phyloP scores from a whole-genome alignment of 2,113 vertebrate species.

The Lepisosteus oculatus region DNA sequence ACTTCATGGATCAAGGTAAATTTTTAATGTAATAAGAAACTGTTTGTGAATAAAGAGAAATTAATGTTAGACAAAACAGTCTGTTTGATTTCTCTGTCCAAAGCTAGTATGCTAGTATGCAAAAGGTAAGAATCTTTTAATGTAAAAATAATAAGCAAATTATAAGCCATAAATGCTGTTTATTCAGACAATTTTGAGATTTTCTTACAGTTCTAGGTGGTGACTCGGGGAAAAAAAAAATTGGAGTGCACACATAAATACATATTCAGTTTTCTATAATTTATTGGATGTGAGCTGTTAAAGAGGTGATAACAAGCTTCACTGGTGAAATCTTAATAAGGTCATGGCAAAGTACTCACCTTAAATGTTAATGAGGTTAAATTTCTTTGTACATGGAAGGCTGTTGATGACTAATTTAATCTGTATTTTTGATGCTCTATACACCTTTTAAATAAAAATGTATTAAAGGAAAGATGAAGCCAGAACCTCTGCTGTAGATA shows the following conservation, averaged over 20 bases:
- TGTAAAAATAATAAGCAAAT: too few species aligned
- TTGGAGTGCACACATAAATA: background rate
- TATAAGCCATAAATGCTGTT: too few species aligned
- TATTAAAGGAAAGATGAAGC: background rate
- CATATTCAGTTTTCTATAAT: background rate
- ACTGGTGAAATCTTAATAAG: conserved; percentile 14
- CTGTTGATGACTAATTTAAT: background rate
- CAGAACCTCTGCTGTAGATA: background rate
- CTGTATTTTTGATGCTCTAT: background rate
- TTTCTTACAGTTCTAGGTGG: too few species aligned
- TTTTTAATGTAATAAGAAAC: too few species aligned
- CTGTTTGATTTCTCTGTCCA: too few species aligned
- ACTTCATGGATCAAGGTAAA: too few species aligned
- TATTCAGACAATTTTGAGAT: too few species aligned
- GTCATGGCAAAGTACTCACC: conserved; percentile 2
- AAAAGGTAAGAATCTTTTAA: too few species aligned
- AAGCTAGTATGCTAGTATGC: too few species aligned
- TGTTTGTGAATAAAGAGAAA: too few species aligned
- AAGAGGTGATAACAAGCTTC: background rate
- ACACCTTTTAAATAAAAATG: background rate
- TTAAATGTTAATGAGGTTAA: conserved; percentile 4
- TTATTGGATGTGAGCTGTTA: conserved; percentile 12
- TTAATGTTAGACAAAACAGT: too few species aligned
- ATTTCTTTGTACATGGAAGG: background rate
- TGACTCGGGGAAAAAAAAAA: background rate